phyloP scores from a whole-genome alignment of 2,888 invertebrate species.

The Zele albiditarsus region DNA sequence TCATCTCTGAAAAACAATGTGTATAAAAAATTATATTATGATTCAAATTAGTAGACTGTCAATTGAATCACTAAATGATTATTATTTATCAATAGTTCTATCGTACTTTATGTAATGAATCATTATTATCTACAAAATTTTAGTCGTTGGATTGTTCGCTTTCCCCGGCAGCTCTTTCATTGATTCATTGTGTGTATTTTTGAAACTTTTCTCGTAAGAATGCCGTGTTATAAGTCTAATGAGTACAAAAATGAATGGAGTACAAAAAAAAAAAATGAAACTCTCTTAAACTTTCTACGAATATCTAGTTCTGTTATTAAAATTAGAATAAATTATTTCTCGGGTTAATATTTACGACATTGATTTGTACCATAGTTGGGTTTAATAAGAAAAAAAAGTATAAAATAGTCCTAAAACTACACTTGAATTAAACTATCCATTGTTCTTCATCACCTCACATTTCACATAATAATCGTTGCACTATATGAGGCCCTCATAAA shows the following conservation, averaged over 20 bases:
- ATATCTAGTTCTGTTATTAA: not conserved
- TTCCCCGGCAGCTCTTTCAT: too few relatives aligned
- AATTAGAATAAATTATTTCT: not conserved
- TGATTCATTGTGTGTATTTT: slow-evolving; percentile 1
- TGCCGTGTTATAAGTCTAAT: not conserved
- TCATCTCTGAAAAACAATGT: not conserved
- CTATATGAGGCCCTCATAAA: not conserved
- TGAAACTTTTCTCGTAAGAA: not conserved
- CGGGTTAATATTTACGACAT: not conserved
- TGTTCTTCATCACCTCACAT: not conserved
- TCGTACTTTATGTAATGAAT: not conserved
- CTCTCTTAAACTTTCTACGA: not conserved
- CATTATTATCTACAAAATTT: not conserved
- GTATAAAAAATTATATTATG: not conserved
- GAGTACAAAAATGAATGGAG: not conserved
- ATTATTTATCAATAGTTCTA: not conserved
- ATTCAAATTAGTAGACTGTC: not conserved
- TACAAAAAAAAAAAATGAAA: not conserved
- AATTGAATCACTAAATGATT: not conserved
- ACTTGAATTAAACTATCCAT: not conserved
- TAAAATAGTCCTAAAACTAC: not conserved
- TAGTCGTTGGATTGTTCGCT: not conserved
- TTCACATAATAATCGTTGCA: not conserved
- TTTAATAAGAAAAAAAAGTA: slow-evolving; percentile 8
- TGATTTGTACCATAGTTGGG: slow-evolving; percentile 5